Evolutionary conservation across 2,113 vertebrate genomes (phyloP).

Genomic region (Tapirus terrestris): DNA sequence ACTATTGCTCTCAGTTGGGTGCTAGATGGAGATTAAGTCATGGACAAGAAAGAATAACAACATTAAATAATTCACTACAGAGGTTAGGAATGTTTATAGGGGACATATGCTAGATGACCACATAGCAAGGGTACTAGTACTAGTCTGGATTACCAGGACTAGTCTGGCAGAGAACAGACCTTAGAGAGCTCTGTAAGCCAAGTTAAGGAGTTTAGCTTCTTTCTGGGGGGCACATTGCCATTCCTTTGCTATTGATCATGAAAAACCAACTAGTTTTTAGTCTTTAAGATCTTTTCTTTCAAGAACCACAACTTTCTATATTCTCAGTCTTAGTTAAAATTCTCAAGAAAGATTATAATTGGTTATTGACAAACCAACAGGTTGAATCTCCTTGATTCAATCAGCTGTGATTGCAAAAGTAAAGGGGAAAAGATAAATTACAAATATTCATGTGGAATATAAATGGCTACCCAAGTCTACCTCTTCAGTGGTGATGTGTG

Average conservation of each 20-base stretch:
- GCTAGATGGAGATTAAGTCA: neutral
- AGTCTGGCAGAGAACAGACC: neutral
- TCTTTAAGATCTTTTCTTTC: neutral
- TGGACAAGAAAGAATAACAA: neutral
- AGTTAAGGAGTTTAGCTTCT: neutral
- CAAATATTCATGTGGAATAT: neutral
- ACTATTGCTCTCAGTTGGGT: neutral
- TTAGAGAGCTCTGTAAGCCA: neutral
- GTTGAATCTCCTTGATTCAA: neutral
- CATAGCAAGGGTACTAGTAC: neutral
- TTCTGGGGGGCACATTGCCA: neutral
- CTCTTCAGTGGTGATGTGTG: neutral
- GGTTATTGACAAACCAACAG: neutral
- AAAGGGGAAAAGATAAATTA: neutral
- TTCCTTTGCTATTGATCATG: neutral
- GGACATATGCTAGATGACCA: neutral
- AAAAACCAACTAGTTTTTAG: neutral
- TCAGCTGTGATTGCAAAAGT: neutral
- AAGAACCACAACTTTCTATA: neutral
- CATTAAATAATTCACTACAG: neutral
- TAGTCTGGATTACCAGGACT: neutral
- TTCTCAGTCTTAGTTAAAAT: slow-evolving; percentile 1
- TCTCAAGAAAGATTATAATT: neutral
- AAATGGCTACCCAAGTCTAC: neutral
- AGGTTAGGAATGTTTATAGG: neutral